Evolutionary conservation across 2,113 vertebrate species (phyloP).

Genomic region (Macheiramphus alcinus): DNA sequence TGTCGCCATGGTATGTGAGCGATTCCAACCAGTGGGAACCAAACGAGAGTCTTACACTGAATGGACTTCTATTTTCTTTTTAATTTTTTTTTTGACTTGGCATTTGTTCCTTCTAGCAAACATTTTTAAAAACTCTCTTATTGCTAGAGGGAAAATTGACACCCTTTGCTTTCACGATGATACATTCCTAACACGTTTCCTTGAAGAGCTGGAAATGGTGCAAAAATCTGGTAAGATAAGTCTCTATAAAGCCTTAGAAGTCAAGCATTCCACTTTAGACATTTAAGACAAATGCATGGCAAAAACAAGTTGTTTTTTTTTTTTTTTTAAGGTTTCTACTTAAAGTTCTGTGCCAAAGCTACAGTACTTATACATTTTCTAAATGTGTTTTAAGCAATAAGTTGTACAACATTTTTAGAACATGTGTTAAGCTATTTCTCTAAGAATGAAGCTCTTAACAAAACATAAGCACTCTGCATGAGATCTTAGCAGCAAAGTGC

Average conservation of each 20-base stretch:
- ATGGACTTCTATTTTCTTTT: slow-evolving; percentile 45
- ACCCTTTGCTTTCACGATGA: slow-evolving; percentile 68
- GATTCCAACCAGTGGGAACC: slow-evolving; percentile 40
- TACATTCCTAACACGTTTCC: slow-evolving; percentile 63
- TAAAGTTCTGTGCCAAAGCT: slow-evolving; percentile 78
- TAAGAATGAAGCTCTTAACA: slow-evolving; percentile 89
- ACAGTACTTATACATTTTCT: slow-evolving; percentile 83
- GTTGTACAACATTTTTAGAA: slow-evolving; percentile 89
- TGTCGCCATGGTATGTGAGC: not conserved
- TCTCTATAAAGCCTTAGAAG: slow-evolving; percentile 67
- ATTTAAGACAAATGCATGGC: slow-evolving; percentile 63
- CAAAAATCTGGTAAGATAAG: slow-evolving; percentile 68
- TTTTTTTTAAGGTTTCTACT: slow-evolving; percentile 72
- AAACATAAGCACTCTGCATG: slow-evolving; percentile 90
- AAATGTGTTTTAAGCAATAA: slow-evolving; percentile 88
- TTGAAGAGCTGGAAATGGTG: slow-evolving; percentile 58
- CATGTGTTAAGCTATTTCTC: slow-evolving; percentile 90
- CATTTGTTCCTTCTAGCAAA: slow-evolving; percentile 66
- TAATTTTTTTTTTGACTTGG: slow-evolving; percentile 34
- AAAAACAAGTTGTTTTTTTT: slow-evolving; percentile 33
- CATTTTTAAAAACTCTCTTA: slow-evolving; percentile 57
- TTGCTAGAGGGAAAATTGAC: slow-evolving; percentile 66
- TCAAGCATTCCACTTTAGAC: slow-evolving; percentile 58
- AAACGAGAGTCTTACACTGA: slow-evolving; percentile 6
- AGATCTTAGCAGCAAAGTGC: slow-evolving; percentile 88